phyloP scores from a whole-genome alignment of 2,797 vertebrate species.

The Muscicapa striata region DNA sequence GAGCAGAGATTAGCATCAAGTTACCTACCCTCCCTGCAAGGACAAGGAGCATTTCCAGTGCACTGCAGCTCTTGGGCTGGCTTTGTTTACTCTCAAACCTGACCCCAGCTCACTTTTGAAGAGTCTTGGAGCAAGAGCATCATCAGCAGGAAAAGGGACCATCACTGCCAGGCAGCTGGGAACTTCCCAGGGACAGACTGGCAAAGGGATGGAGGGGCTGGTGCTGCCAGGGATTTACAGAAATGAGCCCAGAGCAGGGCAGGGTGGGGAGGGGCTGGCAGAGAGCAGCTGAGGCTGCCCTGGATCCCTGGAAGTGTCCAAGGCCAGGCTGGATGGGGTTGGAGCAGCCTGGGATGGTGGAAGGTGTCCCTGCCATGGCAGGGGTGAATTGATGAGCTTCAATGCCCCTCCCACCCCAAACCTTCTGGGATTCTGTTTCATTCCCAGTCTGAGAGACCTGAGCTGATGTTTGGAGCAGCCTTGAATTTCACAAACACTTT shows the following conservation, averaged over 20 bases:
- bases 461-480: not conserved
- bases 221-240: not conserved
- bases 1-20: not conserved
- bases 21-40: not conserved
- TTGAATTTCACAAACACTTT: not conserved
- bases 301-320: not conserved
- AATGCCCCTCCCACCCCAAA: not conserved
- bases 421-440: not conserved
- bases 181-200: not conserved
- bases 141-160: not conserved
- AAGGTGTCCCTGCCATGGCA: not conserved
- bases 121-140: not conserved
- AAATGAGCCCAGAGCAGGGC: not conserved
- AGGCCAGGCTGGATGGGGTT: not conserved
- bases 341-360: not conserved
- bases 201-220: not conserved
- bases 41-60: not conserved
- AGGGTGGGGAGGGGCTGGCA: not conserved
- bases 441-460: not conserved
- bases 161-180: not conserved
- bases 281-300: not conserved
- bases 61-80: not conserved
- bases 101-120: not conserved
- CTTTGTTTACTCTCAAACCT: not conserved
- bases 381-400: not conserved